Percentiles rank a stretch among this genome's conserved stretches.
phyloP scores from a whole-genome alignment of 2,888 invertebrate species.

The Dioctria linearis region DNA sequence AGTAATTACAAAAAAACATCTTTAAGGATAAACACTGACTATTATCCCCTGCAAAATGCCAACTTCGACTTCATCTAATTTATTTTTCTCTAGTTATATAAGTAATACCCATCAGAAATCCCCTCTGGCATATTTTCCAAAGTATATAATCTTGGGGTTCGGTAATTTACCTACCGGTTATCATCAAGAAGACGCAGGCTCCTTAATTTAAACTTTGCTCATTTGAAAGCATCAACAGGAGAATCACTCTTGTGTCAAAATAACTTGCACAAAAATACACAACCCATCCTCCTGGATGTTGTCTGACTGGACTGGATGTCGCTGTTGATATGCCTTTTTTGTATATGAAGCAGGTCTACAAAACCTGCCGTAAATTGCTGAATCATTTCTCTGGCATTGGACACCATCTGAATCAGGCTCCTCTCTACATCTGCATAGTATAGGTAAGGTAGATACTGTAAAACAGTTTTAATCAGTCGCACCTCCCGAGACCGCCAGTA shows the following conservation, averaged over 20 bases:
- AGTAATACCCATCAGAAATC: too few species aligned
- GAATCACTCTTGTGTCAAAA: constrained; percentile 4
- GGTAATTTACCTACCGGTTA: neutral
- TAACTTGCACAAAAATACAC: constrained; percentile 10
- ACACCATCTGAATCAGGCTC: neutral
- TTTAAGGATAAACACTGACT: too few species aligned
- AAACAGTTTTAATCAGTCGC: neutral
- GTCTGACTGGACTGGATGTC: neutral
- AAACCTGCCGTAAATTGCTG: neutral
- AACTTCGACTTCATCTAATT: too few species aligned
- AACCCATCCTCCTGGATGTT: neutral
- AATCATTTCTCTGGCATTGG: neutral
- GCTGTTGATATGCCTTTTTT: neutral
- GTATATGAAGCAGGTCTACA: neutral
- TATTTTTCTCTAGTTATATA: too few species aligned
- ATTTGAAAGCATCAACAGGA: neutral
- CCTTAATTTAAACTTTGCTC: neutral
- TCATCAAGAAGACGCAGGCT: neutral
- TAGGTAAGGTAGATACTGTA: too few species aligned
- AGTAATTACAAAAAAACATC: too few species aligned
- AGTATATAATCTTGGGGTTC: neutral
- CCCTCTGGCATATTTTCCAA: too few species aligned
- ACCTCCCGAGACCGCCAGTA: neutral
- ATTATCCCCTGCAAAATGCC: too few species aligned
- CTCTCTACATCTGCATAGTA: neutral